phyloP scores from a whole-genome alignment of 2,113 vertebrate genomes.

The Grammomys dolichurus region DNA sequence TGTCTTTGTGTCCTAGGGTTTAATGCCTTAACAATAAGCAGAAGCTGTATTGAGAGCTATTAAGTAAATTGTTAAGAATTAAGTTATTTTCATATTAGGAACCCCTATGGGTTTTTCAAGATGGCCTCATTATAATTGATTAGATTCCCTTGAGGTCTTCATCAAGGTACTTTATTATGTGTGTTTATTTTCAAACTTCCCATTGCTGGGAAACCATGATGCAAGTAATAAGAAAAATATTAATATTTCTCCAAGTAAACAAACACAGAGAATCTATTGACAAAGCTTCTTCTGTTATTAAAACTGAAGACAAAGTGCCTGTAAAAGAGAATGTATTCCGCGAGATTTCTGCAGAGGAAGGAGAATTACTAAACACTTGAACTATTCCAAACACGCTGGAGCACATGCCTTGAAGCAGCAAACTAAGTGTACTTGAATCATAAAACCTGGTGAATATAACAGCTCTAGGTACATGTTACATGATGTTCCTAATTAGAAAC shows the following conservation, averaged over 20 bases:
- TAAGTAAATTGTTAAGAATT: conserved; percentile 62
- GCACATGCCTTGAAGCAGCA: conserved; percentile 64
- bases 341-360: conserved; percentile 67
- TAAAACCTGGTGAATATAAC: conserved; percentile 51
- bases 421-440: conserved; percentile 64
- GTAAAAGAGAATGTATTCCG: conserved; percentile 77
- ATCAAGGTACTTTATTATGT: conserved; percentile 68
- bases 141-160: conserved; percentile 71
- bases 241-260: conserved; percentile 70
- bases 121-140: conserved; percentile 69
- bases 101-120: conserved; percentile 52
- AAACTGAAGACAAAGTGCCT: conserved; percentile 69
- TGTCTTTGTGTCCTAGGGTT: neutral
- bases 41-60: conserved; percentile 2
- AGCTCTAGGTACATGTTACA: conserved; percentile 53
- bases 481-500: conserved; percentile 72
- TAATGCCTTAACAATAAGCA: neutral
- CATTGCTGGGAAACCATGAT: conserved; percentile 69
- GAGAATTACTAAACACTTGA: conserved; percentile 65
- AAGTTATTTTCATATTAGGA: conserved; percentile 60
- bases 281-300: conserved; percentile 66
- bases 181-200: conserved; percentile 75
- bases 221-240: conserved; percentile 73
- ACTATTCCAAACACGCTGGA: conserved; percentile 61
- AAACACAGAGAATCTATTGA: conserved; percentile 66